A percentile compares a stretch with the other conserved stretches of the same genome.
These are phyloP conservation scores for Vanacampus margaritifer DNA, from an alignment of 2,113 vertebrate species.

Conservation along the genomic window DNA sequence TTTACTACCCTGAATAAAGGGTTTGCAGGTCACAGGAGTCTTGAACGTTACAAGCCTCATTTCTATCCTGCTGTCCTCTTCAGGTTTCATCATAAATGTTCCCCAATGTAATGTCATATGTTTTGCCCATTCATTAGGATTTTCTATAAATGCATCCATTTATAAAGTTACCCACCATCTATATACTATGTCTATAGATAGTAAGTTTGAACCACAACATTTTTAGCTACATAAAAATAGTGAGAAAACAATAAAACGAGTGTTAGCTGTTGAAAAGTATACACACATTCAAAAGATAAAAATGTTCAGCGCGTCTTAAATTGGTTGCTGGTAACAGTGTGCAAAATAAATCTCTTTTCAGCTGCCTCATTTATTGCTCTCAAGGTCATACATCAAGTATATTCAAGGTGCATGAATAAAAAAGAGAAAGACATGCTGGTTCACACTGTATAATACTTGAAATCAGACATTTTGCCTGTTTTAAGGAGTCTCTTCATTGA, in stretches of 20 bases:
- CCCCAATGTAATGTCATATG: neutral
- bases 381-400: constrained; percentile 14
- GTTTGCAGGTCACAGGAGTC: constrained; percentile 24
- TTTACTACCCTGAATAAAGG: constrained; percentile 31
- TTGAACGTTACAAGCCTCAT: constrained; percentile 6
- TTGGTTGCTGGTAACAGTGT: neutral
- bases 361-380: constrained; percentile 27
- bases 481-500: neutral
- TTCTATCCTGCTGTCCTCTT: neutral
- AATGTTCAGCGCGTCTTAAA: neutral
- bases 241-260: neutral
- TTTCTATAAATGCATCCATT: neutral
- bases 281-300: neutral
- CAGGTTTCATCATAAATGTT: neutral
- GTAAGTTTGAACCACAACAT: neutral
- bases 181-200: neutral
- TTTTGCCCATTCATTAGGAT: constrained; percentile 10
- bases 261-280: neutral
- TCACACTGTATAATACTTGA: neutral
- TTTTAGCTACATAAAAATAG: neutral
- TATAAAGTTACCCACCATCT: neutral
- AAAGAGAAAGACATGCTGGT: neutral
- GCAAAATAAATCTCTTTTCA: constrained; percentile 37
- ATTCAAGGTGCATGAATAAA: neutral
- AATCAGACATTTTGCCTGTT: neutral